These are phyloP conservation scores for Circaetus cinerascens DNA, from an alignment of 2,113 vertebrate species.

Conservation along the genomic window DNA sequence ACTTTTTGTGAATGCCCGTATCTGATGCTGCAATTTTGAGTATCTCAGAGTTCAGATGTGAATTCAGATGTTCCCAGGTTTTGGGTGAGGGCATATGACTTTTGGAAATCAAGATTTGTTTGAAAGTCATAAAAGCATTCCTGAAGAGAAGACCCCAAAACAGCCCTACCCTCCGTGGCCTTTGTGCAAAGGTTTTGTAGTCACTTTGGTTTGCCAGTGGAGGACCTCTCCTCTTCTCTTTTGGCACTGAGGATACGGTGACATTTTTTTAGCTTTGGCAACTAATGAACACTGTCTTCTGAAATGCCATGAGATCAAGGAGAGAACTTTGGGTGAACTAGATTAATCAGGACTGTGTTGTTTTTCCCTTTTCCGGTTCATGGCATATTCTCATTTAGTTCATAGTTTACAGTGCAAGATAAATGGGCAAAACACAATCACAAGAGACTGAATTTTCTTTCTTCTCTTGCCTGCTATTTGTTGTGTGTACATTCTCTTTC, in stretches of 20 bases:
- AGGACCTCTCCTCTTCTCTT: not conserved
- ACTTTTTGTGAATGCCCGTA: not conserved
- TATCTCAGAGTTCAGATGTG: not conserved
- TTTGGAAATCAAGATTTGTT: not conserved
- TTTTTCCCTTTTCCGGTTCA: conserved; percentile 46
- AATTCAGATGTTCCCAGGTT: not conserved
- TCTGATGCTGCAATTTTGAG: not conserved
- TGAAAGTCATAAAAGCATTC: not conserved
- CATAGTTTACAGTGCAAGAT: conserved; percentile 18
- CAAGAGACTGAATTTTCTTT: not conserved
- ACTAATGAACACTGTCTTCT: not conserved
- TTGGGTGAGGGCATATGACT: not conserved
- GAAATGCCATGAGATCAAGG: conserved; percentile 49
- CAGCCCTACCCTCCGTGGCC: not conserved
- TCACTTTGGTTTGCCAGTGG: not conserved
- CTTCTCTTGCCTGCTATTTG: not conserved
- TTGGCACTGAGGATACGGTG: not conserved
- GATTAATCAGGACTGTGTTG: conserved; percentile 16
- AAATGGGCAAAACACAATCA: conserved; percentile 23
- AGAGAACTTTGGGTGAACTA: not conserved
- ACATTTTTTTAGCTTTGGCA: conserved; percentile 30
- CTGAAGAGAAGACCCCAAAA: not conserved
- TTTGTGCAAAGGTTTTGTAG: not conserved
- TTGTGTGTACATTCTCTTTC: not conserved
- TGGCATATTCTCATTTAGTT: conserved; percentile 32